Evolutionary conservation across 1,140 invertebrate species (phyloP), one percentile per base, ranked within the genome.

Genomic region (Polypedilum vanderplanki): DNA sequence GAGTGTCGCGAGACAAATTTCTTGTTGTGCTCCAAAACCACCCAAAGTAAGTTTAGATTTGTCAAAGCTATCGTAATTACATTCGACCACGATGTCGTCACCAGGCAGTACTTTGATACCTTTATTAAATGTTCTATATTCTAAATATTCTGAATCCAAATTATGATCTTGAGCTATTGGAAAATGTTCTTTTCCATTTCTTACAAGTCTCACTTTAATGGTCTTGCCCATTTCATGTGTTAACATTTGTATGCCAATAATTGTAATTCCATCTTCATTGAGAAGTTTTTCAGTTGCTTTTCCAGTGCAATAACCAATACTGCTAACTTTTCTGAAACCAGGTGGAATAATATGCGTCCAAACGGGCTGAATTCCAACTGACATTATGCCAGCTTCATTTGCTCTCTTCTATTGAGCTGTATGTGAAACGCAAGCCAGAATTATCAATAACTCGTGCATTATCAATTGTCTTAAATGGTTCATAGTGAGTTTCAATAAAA

Each of bases 401-500:
- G 82, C 83, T 73, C 90, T 84, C n/a, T 76, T 90, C 82, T 75
- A 87, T 85, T 75, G 88, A 85, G 8, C 89, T 90, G 81, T 90
- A 90, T 79, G 87, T 86, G 75, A 91, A 82, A 80, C 88, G 84
- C 70, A 91, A 81, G 9, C 90, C 90, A 17, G 89, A 90, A 79
- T 85, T 87, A 81, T 90, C 89, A 77, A 81, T 85, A 79, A 88
- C 81, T 81, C 82, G 81, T 78, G 79, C 76, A 75, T 78, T 78
- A 73, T 85, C 81, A 84, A 85, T 77, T 81, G 80, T 77, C 87
- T 85, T 77, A 84, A 81, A 78, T 85, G 81, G 77, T 78, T 82
- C 46, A 85, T 90, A 91, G 82, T 90, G 89, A 7, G 89, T 89
- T 82, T 90, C 89, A 79, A 90, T 83, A 83, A 90, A 86, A 83